Conservation (phyloP, 2,113 vertebrate species). For the Phylloscopus trochiloides region DNA sequence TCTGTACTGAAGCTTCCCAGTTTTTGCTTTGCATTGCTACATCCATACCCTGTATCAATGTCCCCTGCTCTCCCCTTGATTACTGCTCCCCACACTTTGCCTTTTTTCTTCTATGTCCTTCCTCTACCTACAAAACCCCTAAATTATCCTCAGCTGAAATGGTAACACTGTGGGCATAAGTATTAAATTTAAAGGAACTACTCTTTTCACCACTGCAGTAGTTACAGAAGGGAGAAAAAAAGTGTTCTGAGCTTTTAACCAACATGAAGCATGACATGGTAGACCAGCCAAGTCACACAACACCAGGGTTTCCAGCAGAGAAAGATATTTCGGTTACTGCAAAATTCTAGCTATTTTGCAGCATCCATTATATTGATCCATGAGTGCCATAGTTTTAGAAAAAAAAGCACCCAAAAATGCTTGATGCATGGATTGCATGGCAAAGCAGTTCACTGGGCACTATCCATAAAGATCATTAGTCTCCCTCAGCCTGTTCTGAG, state of each 20-base stretch:
- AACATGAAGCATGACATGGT: background rate
- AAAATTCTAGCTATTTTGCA: background rate
- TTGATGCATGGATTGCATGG: background rate
- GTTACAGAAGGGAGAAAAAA: rapidly evolving
- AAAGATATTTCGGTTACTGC: background rate
- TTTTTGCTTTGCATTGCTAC: background rate
- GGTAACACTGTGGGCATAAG: background rate
- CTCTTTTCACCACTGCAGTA: background rate
- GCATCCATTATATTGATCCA: background rate
- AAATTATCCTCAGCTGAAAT: background rate
- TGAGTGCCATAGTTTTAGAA: background rate
- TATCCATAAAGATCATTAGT: background rate
- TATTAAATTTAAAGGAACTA: background rate
- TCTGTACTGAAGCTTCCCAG: background rate
- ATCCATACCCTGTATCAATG: background rate
- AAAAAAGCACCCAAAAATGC: background rate
- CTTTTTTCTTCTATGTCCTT: background rate
- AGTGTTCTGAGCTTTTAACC: background rate
- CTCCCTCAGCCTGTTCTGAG: background rate
- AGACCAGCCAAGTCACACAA: background rate
- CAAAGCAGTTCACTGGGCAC: background rate
- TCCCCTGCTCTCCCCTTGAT: background rate
- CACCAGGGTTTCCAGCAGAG: background rate
- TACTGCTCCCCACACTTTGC: background rate
- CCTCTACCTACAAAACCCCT: background rate